Evolutionary conservation across 2,888 invertebrate species (phyloP), one percentile per base, ranked within the genome.

Genomic region (Campoletis raptor): DNA sequence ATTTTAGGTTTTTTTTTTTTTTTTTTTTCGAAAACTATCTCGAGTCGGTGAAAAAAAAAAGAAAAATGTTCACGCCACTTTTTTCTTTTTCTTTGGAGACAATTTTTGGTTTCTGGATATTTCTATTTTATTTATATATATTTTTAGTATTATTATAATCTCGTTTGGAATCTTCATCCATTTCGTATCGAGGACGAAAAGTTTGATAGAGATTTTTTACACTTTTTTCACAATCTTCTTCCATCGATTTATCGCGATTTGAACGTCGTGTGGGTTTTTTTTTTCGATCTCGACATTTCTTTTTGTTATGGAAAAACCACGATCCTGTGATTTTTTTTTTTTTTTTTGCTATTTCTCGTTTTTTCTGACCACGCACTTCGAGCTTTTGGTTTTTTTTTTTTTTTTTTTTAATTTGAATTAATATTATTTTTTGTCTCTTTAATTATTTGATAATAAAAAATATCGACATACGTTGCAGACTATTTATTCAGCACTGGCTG

Each of bases 401-500:
- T n/a, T 72, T 18, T 79, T 18, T 15, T 40, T 10, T 54, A 8
- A 52, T 54, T 81, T 40, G 57, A 12, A 15, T 64, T 70, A 64
- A 61, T 45, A 12, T 42, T 10, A 52, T 57, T 85, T 73, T 24
- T 48, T 42, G 67, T 73, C 21, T 69, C 70, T 30, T 36, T 64
- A 42, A 67, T 54, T 54, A 40, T 69, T 70, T 74, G 37, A 79
- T 85, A 78, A 79, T 82, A 85, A 78, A 85, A 85, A 85, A 82
- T 85, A 82, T 82, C 67, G 78, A 82, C 67, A 85, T 79, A 82
- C 81, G 52, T 85, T 69, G 74, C 73, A 61, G 81, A 85, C 73
- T 81, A 85, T 66, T 73, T 79, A 12, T 84, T 70, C 54, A 77
- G 77, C 77, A 72, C 42, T 73, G 78, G 73, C 81, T 78, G 73